Conservation (phyloP, 2,888 invertebrate genomes). For the Oeneis ivallda region DNA sequence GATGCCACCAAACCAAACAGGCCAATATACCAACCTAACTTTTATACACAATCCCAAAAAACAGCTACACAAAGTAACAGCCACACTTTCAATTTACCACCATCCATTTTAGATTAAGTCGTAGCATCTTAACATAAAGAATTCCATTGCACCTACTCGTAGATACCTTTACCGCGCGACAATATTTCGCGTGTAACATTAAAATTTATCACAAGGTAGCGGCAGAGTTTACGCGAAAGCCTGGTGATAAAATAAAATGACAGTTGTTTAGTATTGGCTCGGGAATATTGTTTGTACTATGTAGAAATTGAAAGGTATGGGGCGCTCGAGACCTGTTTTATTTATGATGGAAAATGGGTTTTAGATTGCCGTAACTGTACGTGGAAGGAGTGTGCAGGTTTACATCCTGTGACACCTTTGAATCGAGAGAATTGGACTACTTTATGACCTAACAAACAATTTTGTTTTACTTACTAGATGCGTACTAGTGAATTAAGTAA, state of each 20-base stretch:
- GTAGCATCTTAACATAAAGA: constrained; percentile 31
- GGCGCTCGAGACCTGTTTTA: constrained; percentile 74
- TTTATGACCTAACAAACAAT: not conserved
- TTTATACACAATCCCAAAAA: constrained; percentile 4
- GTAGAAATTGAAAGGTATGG: constrained; percentile 80
- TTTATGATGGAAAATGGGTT: constrained; percentile 76
- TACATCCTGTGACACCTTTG: not conserved
- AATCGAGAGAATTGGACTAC: not conserved
- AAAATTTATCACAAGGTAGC: constrained; percentile 74
- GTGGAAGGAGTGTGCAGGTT: not conserved
- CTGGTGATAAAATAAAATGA: constrained; percentile 81
- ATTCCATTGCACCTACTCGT: constrained; percentile 34
- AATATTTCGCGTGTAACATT: constrained; percentile 74
- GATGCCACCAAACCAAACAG: no score
- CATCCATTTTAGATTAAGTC: constrained; percentile 16
- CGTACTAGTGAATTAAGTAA: no score
- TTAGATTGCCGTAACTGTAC: constrained; percentile 67
- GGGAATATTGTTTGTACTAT: constrained; percentile 71
- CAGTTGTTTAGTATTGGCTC: constrained; percentile 79
- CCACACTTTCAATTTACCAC: constrained; percentile 21
- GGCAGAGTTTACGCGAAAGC: constrained; percentile 73
- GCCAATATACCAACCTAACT: not conserved
- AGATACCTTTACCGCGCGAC: constrained; percentile 58
- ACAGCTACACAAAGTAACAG: not conserved
- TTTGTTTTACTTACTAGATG: no score